Evolutionary conservation across 2,888 invertebrate genomes (phyloP), one percentile per base, ranked within the genome.

Genomic region (Xylota segnis): DNA sequence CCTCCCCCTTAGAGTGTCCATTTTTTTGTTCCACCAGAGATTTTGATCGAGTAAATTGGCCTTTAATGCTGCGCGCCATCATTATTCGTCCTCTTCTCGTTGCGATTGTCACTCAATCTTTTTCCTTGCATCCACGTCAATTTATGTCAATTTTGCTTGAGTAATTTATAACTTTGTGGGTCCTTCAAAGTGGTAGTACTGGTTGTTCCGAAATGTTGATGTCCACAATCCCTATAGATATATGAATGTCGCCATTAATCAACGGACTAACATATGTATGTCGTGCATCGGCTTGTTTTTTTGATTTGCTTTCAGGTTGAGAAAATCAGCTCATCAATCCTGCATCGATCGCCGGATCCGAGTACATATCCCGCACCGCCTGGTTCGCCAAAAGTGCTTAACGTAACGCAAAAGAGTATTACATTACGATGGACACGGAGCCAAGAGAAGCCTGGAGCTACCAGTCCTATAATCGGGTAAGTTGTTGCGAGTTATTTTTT

Each of bases 311-410:
- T 70, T 77, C 88, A 92, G 92, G 92, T 92, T 89, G 92, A 92
- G 87, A 92, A 92, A 87, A 90, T 91, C 83, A 90, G 92, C 81
- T 90, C 92, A 72, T 93, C 93, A 77, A 94, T 94, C n/a, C 93
- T 96, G 87, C 95, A 95, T 90, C 94, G 95, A 70, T 95, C 96
- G 87, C 95, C 96, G 10, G 96, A 96, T 91, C 94, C 95, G 47
- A 94, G 94, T 74, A 94, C 94, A 5, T 94, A 95, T 90, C 97
- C 97, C 2, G 95, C 95, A 70, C 94, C 96, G 23, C 97, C 97
- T 3, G 94, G 95, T 72, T 94, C 95, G 88, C 96, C 94, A 81
- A 94, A 94, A 92, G 95, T 94, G 88, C 93, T 94, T 88, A 96
- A 94, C 92, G 94, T 94, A 29, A 96, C 96, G 6, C 94, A 94